Evolutionary conservation across 2,888 invertebrate genomes (phyloP), one percentile per base, ranked within the genome.

Genomic region (Diloba caeruleocephala): DNA sequence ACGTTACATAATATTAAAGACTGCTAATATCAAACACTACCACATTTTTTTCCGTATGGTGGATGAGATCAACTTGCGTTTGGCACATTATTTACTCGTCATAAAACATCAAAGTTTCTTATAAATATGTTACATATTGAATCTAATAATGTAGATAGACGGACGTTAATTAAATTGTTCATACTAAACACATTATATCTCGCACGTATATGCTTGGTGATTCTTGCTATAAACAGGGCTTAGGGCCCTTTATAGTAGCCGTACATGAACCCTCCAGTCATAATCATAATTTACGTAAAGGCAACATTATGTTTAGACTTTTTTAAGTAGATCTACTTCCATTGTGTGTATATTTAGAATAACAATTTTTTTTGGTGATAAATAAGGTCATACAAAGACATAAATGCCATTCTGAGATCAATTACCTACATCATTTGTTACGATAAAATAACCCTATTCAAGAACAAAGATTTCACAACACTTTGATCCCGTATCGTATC

Each of bases 51-150:
- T 12, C 25, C 31, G 25, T 21, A 21, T 10, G 13, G 6, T 41
- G 33, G 15, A 23, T 10, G 10, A 10, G 32, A 25, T 50, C 6
- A 25, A 59, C 56, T 54, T 51, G 59, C 37, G 67, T 57, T 71
- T 65, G 69, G 56, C 63, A 69, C 68, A 55, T 42, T 38, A 60
- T 62, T 41, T 46, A 48, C 32, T 50, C 32, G 21, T 46, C 41
- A 38, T 59, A 66, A 50, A 61, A 50, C 50, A 61, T 66, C 49
- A 64, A 64, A 64, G 60, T 41, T 46, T 34, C 43, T 17, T 26
- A 54, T 60, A 45, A 19, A 55, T 31, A 10, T 26, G 13, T 26
- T 31, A 25, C 8, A 25, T 19, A 51, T 19, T n/a, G n/a, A n/a
- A n/a, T 1, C 6, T 21, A 2, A 21, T 44, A 13, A 14, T 28